Percentiles rank a stretch among this genome's conserved stretches.
phyloP scores from a whole-genome alignment of 1,140 invertebrate species.

The Diabrotica undecimpunctata region DNA sequence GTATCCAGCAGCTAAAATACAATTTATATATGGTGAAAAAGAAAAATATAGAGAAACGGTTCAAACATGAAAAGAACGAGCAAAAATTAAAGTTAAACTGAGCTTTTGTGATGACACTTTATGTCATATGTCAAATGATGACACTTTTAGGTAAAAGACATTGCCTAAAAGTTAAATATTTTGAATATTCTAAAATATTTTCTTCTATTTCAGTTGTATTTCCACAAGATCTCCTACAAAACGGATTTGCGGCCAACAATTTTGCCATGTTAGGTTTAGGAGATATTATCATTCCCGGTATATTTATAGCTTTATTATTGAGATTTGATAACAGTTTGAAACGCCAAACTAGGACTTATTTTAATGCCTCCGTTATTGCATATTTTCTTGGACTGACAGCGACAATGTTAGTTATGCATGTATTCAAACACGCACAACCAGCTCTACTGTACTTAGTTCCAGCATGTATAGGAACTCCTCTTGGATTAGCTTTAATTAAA shows the following conservation, averaged over 20 bases:
- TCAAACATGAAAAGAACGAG: no score
- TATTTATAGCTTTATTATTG: constrained; percentile 95
- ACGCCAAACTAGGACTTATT: constrained; percentile 85
- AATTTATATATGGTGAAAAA: no score
- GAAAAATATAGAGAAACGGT: no score
- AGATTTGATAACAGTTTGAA: constrained; percentile 93
- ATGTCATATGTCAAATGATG: no score
- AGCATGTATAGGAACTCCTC: constrained; percentile 86
- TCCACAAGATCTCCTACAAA: constrained; percentile 94
- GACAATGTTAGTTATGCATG: constrained; percentile 97
- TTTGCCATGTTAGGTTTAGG: constrained; percentile 99
- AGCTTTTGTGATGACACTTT: no score
- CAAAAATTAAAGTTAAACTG: no score
- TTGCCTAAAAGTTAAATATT: no score
- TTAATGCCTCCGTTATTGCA: constrained; percentile 89
- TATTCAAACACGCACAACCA: constrained; percentile 98
- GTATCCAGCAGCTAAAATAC: no score
- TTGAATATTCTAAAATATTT: no score
- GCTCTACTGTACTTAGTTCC: constrained; percentile 97
- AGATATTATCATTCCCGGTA: constrained; percentile 98
- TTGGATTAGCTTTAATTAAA: constrained; percentile 79
- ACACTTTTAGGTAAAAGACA: no score
- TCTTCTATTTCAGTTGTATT: constrained; percentile 79
- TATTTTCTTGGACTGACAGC: constrained; percentile 90
- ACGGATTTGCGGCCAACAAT: constrained; percentile 87